Conservation (phyloP, 2,113 vertebrate species). For the Gymnorhina tibicen region DNA sequence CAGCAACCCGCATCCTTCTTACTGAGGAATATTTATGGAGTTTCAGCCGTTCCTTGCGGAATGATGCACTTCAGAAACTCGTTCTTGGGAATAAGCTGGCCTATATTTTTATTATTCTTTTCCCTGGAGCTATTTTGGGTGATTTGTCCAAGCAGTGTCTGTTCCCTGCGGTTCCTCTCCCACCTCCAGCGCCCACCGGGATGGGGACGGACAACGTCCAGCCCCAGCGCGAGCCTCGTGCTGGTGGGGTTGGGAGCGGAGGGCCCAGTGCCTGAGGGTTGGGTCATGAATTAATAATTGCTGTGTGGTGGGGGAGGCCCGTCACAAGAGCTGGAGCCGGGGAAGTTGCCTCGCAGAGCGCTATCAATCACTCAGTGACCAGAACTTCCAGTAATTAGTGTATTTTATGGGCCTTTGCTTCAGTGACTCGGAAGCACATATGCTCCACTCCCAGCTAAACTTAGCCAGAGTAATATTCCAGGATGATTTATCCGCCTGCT, state of each 20-base stretch:
- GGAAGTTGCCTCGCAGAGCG: constrained; percentile 79
- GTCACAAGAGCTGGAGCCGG: constrained; percentile 68
- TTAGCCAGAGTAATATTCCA: constrained; percentile 78
- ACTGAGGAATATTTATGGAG: neutral
- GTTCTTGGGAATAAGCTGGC: neutral
- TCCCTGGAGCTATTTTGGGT: neutral
- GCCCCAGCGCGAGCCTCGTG: neutral
- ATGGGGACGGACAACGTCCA: constrained; percentile 47
- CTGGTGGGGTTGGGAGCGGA: constrained; percentile 50
- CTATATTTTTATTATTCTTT: neutral
- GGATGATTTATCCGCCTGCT: constrained; percentile 84
- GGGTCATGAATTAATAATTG: constrained; percentile 83
- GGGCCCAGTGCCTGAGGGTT: constrained; percentile 72
- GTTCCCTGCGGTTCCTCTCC: neutral
- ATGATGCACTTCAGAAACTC: neutral
- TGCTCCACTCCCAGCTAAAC: constrained; percentile 78
- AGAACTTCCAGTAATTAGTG: constrained; percentile 89
- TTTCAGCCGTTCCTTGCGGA: neutral
- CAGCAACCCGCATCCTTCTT: neutral
- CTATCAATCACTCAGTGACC: constrained; percentile 89
- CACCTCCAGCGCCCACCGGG: constrained; percentile 4
- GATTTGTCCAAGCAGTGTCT: neutral
- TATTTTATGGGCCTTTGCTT: constrained; percentile 85
- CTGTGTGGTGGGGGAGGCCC: constrained; percentile 72
- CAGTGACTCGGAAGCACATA: constrained; percentile 81